Evolutionary conservation across 2,888 invertebrate species (phyloP).

Genomic region (Ischnura elegans): DNA sequence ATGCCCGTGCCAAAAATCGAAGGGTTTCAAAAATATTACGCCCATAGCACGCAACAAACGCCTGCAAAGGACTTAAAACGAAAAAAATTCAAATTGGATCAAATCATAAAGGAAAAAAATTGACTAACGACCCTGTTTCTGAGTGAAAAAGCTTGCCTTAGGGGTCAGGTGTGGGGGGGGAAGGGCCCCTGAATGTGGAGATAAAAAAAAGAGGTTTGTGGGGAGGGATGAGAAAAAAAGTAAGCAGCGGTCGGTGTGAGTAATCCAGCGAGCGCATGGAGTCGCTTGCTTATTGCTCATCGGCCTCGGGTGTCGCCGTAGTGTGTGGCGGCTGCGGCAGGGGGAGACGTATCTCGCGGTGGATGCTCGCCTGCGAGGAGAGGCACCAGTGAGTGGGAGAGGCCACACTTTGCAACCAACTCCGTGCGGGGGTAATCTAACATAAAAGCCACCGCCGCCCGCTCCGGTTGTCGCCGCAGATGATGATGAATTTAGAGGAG

Average conservation of each 20-base stretch:
- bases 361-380: not conserved
- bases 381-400: conserved; percentile 9
- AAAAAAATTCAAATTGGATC: too few species aligned
- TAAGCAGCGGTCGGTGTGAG: conserved; percentile 16
- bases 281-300: not conserved
- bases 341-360: too few species aligned
- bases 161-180: not conserved
- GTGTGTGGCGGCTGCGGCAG: too few species aligned
- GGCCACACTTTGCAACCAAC: not conserved
- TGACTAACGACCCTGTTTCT: too few species aligned
- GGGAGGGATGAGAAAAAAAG: not conserved
- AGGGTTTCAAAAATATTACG: too few species aligned
- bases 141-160: too few species aligned
- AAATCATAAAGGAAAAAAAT: too few species aligned
- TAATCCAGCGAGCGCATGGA: conserved; percentile 18
- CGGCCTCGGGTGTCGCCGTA: not conserved
- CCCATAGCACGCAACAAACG: too few species aligned
- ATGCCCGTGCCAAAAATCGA: too few species aligned
- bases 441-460: conserved; percentile 6
- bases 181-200: not conserved
- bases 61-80: too few species aligned
- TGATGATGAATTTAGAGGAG: conserved; percentile 5
- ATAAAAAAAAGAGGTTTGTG: not conserved
- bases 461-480: not conserved
- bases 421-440: conserved; percentile 12